Base-by-base conservation (phyloP, 2,113 vertebrate species). In the Channa argus region DNA sequence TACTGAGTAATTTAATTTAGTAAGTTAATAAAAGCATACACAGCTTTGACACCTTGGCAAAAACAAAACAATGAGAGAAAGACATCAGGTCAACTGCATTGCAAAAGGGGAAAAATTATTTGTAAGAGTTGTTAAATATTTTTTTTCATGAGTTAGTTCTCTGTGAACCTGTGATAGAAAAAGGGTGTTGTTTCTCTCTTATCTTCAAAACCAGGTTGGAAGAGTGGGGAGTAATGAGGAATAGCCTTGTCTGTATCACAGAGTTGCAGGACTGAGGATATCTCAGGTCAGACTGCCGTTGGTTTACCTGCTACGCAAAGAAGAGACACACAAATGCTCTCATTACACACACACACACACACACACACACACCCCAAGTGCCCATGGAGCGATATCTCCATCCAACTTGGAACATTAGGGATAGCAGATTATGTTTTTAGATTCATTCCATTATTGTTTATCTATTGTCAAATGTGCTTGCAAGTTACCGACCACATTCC, bases 191-290 rank as follows among this genome's bases (percentile, higher is more conserved):
- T 79, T 90, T 52, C 3, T 37, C 56, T 83, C 88, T 92, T 92
- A 92, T 92, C 91, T 89, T 71, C 73, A 62, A 73, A 84, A 67
- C 83, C 90, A 91, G 87, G 78, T 61, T 70, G 84, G 77, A 73
- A 38, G 60, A 86, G 71, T 39, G 43, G 62, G 76, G 79, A 75
- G 83, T 88, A 89, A 92, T 92, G 90, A 91, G 77, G 85, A 74
- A 89, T 90, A 68, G 86, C 76, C 78, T 71, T 36, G 86, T 66
- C 76, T 85, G 77, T 90, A 91, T 88, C 85, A 84, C 74, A 82
- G 64, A 83, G 84, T 82, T 79, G 86, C 88, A 90, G 87, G 63
- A 65, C 72, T 53, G 52, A 58, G 70, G 83, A 86, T 92, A 92
- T 89, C 89, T 87, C 76, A 62, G 86, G 76, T 74, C 60, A 8